These are phyloP conservation scores for Saimiri boliviensis DNA, from an alignment of 2,113 vertebrate species.

Conservation along the genomic window DNA sequence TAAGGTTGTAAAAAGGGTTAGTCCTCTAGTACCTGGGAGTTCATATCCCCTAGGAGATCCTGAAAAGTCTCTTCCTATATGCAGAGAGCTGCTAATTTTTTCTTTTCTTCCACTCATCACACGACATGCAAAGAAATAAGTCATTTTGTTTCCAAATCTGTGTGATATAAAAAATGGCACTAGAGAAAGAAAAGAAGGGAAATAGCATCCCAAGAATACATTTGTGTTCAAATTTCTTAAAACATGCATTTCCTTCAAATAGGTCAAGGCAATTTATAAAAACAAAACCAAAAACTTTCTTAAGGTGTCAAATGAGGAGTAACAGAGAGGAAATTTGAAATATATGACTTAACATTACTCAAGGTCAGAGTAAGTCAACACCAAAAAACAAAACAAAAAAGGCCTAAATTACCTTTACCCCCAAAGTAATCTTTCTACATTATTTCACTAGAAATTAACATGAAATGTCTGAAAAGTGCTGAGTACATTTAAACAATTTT, in stretches of 20 bases:
- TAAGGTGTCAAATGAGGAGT: constrained; percentile 22
- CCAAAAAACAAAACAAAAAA: not conserved
- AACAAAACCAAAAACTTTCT: not conserved
- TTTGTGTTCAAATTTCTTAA: not conserved
- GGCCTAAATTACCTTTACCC: constrained; percentile 6
- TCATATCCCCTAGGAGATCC: not conserved
- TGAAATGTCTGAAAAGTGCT: constrained; percentile 12
- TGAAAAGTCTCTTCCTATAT: not conserved
- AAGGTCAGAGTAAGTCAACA: constrained; percentile 23
- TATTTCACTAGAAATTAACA: constrained; percentile 49
- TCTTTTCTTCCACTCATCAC: not conserved
- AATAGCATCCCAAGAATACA: not conserved
- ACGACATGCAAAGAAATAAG: not conserved
- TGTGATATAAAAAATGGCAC: not conserved
- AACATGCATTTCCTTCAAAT: constrained; percentile 41
- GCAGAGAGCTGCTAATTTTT: not conserved
- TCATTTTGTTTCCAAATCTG: not conserved
- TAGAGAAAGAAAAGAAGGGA: not conserved
- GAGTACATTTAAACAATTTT: not conserved
- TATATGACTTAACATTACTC: not conserved
- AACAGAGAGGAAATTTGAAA: constrained; percentile 42
- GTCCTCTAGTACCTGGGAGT: not conserved
- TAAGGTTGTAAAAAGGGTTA: not conserved
- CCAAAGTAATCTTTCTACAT: constrained; percentile 21
- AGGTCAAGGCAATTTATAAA: constrained; percentile 34